phyloP scores from a whole-genome alignment of 2,888 invertebrate species.

The Tachina grossa region DNA sequence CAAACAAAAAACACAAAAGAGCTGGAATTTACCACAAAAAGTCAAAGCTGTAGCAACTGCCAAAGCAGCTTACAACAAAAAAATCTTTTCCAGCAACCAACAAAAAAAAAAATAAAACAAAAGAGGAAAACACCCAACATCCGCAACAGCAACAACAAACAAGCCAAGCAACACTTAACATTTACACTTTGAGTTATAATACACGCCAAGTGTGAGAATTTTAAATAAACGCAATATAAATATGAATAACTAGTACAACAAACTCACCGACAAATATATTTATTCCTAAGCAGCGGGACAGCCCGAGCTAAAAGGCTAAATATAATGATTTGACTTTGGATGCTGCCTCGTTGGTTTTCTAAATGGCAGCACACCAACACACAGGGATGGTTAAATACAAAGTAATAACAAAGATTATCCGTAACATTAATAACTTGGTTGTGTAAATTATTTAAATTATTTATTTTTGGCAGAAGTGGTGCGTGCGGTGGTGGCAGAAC shows the following conservation, averaged over 20 bases:
- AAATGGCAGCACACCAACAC: constrained; percentile 3
- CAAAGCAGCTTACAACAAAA: constrained; percentile 32
- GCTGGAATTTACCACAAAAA: constrained; percentile 53
- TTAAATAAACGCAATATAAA: constrained; percentile 48
- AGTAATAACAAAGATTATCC: constrained; percentile 59
- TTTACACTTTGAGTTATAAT: constrained; percentile 54
- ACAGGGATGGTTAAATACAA: constrained; percentile 48
- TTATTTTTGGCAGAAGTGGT: not conserved
- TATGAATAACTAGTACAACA: not conserved
- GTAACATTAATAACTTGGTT: constrained; percentile 48
- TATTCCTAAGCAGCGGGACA: not conserved
- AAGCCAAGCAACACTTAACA: constrained; percentile 60
- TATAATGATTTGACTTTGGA: constrained; percentile 19
- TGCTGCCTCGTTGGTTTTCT: constrained; percentile 7
- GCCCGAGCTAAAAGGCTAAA: constrained; percentile 48
- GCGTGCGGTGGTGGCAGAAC: too few relatives aligned
- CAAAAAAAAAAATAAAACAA: not conserved
- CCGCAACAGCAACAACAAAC: constrained; percentile 10
- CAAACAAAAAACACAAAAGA: constrained; percentile 48
- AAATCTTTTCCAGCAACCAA: not conserved
- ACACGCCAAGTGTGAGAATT: constrained; percentile 51
- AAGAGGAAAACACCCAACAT: constrained; percentile 16
- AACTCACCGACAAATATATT: not conserved
- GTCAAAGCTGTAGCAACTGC: constrained; percentile 56
- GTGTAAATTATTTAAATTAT: constrained; percentile 33